Evolutionary conservation across 2,797 vertebrate species (phyloP).

Genomic region (Coregonus sp.): DNA sequence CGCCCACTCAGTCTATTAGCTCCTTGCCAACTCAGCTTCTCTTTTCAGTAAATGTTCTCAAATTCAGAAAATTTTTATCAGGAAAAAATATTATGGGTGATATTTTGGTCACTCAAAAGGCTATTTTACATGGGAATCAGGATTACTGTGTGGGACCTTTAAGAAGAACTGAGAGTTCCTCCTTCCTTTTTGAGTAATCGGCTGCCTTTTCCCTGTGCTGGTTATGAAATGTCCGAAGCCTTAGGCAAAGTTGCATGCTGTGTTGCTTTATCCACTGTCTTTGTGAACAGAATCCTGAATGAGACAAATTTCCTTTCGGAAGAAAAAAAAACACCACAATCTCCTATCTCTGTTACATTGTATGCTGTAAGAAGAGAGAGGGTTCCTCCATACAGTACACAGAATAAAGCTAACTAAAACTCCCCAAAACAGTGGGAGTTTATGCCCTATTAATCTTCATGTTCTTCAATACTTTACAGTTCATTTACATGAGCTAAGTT

Average conservation of each 20-base stretch:
- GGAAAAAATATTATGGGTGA: no score
- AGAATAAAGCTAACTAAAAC: conserved; percentile 51
- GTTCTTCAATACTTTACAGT: conserved; percentile 48
- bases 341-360: conserved; percentile 29
- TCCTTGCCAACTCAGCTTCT: no score
- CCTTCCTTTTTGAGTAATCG: not conserved
- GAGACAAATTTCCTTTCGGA: conserved; percentile 72
- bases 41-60: no score
- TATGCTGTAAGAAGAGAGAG: not conserved
- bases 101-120: no score
- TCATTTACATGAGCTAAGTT: conserved; percentile 57
- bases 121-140: no score
- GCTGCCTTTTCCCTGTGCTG: conserved; percentile 10
- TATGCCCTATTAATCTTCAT: conserved; percentile 39
- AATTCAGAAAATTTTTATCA: no score
- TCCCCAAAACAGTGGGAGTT: conserved; percentile 51
- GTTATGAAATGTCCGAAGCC: conserved; percentile 52
- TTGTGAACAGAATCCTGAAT: conserved; percentile 63
- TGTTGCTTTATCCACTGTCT: conserved; percentile 53
- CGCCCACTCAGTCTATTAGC: no score
- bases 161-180: not conserved
- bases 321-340: conserved; percentile 58
- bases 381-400: not conserved
- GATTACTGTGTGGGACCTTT: no score
- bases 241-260: conserved; percentile 57